These are phyloP conservation scores for Melipona beecheii DNA, from an alignment of 2,888 invertebrate species.

Conservation along the genomic window DNA sequence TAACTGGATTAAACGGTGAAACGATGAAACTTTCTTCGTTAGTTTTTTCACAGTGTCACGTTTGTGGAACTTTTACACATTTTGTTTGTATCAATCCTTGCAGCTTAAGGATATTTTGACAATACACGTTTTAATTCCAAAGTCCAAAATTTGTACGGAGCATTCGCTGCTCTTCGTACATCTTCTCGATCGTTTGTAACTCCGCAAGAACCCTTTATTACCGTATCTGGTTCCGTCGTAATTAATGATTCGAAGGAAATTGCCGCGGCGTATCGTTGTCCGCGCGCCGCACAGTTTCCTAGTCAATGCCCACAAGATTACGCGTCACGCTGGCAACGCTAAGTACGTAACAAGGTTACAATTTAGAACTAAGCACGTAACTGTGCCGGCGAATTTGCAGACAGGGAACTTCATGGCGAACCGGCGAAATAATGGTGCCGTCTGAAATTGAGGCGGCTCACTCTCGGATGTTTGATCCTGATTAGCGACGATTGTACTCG, in stretches of 20 bases:
- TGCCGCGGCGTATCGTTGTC: conserved; percentile 33
- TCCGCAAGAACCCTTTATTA: not conserved
- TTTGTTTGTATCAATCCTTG: too few species aligned
- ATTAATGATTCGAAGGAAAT: conserved; percentile 39
- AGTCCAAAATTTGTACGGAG: too few species aligned
- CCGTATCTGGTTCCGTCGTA: conserved; percentile 1
- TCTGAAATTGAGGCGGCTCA: conserved; percentile 13
- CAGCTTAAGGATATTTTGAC: too few species aligned
- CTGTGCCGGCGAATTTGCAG: conserved; percentile 22
- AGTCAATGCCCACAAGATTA: conserved; percentile 69
- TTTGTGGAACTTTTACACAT: not conserved
- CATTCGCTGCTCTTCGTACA: too few species aligned
- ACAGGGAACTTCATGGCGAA: conserved; percentile 8
- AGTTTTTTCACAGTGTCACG: not conserved
- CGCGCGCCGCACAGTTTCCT: conserved; percentile 40
- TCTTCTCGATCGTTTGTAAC: not conserved
- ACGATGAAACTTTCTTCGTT: not conserved
- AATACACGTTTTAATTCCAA: too few species aligned
- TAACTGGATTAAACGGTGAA: not conserved
- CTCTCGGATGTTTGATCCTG: conserved; percentile 13
- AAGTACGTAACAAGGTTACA: conserved; percentile 67
- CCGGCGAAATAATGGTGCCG: conserved; percentile 31
- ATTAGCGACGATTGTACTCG: conserved; percentile 23
- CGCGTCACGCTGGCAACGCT: conserved; percentile 64
- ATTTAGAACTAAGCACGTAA: conserved; percentile 50